Conservation (phyloP, 1,140 invertebrate genomes). For the Chionoecetes opilio region DNA sequence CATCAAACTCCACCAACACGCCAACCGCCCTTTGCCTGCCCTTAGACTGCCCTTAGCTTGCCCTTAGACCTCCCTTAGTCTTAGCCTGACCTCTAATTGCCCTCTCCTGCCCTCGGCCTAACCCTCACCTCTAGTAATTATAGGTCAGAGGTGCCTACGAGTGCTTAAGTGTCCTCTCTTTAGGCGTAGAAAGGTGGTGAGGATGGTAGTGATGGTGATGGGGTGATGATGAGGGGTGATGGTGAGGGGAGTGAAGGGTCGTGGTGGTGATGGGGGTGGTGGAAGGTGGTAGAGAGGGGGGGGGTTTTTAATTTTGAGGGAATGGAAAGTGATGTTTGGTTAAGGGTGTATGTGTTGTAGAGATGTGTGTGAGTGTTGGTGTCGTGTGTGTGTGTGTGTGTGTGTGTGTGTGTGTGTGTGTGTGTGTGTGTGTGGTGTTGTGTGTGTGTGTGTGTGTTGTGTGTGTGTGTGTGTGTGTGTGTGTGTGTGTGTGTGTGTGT, state of each 20-base stretch:
- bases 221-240: background rate
- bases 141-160: background rate
- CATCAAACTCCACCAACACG: background rate
- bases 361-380: background rate
- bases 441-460: too few species aligned
- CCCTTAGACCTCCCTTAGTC: background rate
- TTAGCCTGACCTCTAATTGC: background rate
- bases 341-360: background rate
- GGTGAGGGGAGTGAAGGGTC: background rate
- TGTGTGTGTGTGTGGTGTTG: too few species aligned
- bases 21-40: background rate
- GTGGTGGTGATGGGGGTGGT: background rate
- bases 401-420: too few species aligned
- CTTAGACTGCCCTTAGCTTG: background rate
- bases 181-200: background rate
- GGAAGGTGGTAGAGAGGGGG: background rate
- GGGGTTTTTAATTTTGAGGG: background rate
- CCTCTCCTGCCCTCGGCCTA: background rate
- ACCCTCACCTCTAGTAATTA: background rate
- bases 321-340: background rate
- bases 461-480: too few species aligned
- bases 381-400: background rate
- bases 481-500: background rate
- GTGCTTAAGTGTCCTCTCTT: background rate
- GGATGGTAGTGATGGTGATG: background rate